Evolutionary conservation across 2,113 vertebrate species (phyloP), one percentile per base, ranked within the genome.

Genomic region (Anguilla rostrata): DNA sequence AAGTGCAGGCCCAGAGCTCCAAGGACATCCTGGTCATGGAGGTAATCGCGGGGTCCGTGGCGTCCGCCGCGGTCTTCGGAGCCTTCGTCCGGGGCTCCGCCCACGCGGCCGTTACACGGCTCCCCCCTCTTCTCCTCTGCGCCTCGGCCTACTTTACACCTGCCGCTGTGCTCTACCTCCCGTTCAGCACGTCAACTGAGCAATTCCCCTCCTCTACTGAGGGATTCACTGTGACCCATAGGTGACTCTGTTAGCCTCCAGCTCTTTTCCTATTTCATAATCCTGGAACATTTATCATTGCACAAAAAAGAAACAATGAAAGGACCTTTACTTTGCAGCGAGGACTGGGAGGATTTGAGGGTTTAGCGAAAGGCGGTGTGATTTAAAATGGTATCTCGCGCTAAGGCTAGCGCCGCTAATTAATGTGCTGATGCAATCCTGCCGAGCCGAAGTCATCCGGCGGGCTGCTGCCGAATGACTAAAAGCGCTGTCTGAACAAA

Each of bases 21-120:
- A 97, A 95, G 92, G 98, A 99, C 94, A 97, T 99, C 88, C 87
- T 97, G 41, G 95, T 99, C 87, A 99, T 99, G 94, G 98, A 99
- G 97, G 98, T 99, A 93, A 96, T 92, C 82, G 53, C 20, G 57
- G 39, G 16, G 40, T 16, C 8, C 34, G 5, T n/a, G 1, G 14
- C n/a, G n/a, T n/a, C 9, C 71, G 11, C 26, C 8, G 7, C 11
- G 9, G 71, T 2, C 20, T 71, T 34, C 12, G 71, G 26, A 34
- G 71, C 26, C 71, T 29, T 75, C 34, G 71, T 75, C n/a, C n/a
- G 9, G 3, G 18, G 56, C 22, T 26, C 18, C 20, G 16, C 60
- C 22, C 20, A 8, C 60, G 3, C 22, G 5, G 60, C 60, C 18
- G 26, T 66, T 66, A 66, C 22, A 0, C 12, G 7, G 16, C 18